Evolutionary conservation across 2,888 invertebrate species (phyloP).

Genomic region (Diloba caeruleocephala): DNA sequence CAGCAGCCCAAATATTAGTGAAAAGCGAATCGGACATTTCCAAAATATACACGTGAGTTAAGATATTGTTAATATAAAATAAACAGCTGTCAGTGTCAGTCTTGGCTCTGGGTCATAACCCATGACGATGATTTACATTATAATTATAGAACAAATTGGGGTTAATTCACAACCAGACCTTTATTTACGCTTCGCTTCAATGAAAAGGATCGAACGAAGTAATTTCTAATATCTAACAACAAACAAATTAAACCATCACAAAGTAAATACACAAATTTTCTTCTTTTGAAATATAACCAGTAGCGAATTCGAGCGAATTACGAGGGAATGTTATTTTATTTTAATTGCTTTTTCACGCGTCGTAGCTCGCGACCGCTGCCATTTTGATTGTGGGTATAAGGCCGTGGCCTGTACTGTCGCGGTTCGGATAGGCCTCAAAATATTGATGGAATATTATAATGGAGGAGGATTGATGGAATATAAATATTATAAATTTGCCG

Average conservation of each 20-base stretch:
- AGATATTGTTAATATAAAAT: no score
- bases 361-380: constrained; percentile 12
- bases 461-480: no score
- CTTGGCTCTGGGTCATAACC: no score
- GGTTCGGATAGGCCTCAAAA: constrained; percentile 14
- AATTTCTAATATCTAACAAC: constrained; percentile 17
- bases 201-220: constrained; percentile 10
- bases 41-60: no score
- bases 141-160: no score
- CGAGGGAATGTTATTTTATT: constrained; percentile 44
- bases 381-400: constrained; percentile 39
- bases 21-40: no score
- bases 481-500: no score
- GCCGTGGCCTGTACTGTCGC: constrained; percentile 11
- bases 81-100: no score
- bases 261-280: constrained; percentile 31
- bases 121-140: no score
- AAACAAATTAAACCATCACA: constrained; percentile 4
- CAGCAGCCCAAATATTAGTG: no score
- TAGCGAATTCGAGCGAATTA: constrained; percentile 37
- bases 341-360: constrained; percentile 57
- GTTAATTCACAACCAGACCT: neutral
- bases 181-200: neutral
- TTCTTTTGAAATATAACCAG: constrained; percentile 38
- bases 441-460: no score